These are phyloP conservation scores for Lycaon pictus DNA, from an alignment of 2,113 vertebrate species.

Conservation along the genomic window DNA sequence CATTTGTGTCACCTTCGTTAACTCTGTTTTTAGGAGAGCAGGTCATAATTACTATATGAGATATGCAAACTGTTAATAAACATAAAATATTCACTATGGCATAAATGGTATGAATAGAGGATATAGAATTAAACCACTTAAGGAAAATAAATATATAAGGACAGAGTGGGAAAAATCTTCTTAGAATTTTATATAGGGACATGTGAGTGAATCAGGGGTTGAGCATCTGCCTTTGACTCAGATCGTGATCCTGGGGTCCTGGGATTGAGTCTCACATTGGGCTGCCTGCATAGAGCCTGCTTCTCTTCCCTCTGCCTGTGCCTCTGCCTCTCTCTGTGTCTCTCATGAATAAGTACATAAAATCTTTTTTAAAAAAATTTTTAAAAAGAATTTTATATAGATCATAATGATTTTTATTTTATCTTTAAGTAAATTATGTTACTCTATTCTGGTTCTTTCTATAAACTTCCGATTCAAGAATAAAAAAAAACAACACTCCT, in stretches of 20 bases:
- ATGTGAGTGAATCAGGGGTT: too few species aligned
- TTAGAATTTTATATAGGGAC: neutral
- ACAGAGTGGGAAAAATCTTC: neutral
- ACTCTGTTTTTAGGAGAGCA: conserved; percentile 22
- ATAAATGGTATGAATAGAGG: neutral
- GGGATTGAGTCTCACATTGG: too few species aligned
- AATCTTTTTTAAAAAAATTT: too few species aligned
- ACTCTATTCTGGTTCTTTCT: conserved; percentile 21
- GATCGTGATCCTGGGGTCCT: too few species aligned
- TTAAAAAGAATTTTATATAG: neutral
- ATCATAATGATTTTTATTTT: neutral
- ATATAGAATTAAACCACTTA: neutral
- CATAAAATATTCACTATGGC: neutral
- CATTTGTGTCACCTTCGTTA: neutral
- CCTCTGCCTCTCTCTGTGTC: too few species aligned
- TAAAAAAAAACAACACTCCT: neutral
- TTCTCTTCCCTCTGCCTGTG: too few species aligned
- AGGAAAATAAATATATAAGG: neutral
- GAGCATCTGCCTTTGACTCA: too few species aligned
- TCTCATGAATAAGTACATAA: too few species aligned
- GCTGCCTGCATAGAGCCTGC: too few species aligned
- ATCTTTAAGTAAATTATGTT: conserved; percentile 39
- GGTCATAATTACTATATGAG: neutral
- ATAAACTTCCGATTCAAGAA: neutral
- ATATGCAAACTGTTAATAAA: neutral